Evolutionary conservation across 37 sponge, comb jelly and placozoan genomes (phyloP).

Genomic region (Theonella swinhoei): DNA sequence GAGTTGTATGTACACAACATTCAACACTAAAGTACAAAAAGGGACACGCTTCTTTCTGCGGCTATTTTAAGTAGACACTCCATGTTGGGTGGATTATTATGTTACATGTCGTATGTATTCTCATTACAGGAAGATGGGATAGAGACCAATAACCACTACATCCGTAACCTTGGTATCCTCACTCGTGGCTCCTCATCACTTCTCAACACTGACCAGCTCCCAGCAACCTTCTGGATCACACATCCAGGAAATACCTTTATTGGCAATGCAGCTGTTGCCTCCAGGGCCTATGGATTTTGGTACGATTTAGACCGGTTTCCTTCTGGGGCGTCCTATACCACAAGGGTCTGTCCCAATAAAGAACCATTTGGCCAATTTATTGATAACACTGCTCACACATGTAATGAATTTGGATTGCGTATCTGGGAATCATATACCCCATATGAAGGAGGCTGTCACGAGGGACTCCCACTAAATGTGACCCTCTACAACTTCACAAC

Average conservation of each 20-base stretch:
- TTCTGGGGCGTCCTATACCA: slow-evolving; percentile 79
- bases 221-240: slow-evolving; percentile 92
- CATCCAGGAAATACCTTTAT: slow-evolving; percentile 85
- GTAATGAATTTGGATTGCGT: slow-evolving; percentile 85
- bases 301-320: slow-evolving; percentile 84
- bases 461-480: slow-evolving; percentile 30
- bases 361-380: slow-evolving; percentile 73
- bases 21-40: too few species aligned
- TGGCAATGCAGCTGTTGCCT: slow-evolving; percentile 87
- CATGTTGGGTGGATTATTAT: too few species aligned
- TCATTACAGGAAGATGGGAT: slow-evolving; percentile 86
- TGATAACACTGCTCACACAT: slow-evolving; percentile 85
- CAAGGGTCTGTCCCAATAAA: slow-evolving; percentile 78
- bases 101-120: too few species aligned
- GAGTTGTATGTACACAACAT: slow-evolving; percentile 32
- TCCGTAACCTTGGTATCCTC: slow-evolving; percentile 78
- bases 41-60: too few species aligned
- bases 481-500: slow-evolving; percentile 71
- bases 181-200: slow-evolving; percentile 84
- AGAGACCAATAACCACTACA: slow-evolving; percentile 77
- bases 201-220: slow-evolving; percentile 88
- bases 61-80: too few species aligned
- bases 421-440: slow-evolving; percentile 87
- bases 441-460: slow-evolving; percentile 67
- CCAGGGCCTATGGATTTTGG: slow-evolving; percentile 91